Evolutionary conservation across 2,113 vertebrate species (phyloP).

Genomic region (Pyrgilauda ruficollis): DNA sequence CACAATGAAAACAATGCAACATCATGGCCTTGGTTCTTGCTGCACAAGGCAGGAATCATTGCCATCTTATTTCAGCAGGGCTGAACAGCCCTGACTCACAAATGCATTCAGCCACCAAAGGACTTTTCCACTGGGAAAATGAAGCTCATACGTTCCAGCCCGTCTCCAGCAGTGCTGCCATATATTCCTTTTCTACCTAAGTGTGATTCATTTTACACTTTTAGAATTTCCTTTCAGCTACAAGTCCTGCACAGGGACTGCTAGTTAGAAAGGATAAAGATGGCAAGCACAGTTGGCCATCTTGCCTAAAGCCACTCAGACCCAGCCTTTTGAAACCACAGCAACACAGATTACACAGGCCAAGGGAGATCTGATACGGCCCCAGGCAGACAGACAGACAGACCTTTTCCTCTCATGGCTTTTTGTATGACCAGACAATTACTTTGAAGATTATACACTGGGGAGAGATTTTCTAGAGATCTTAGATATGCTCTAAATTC

Average conservation of each 20-base stretch:
- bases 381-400: background rate
- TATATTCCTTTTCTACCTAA: background rate
- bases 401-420: background rate
- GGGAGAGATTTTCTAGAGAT: background rate
- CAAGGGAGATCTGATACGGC: background rate
- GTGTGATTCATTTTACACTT: background rate
- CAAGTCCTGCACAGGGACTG: background rate
- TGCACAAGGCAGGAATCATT: background rate
- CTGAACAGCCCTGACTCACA: background rate
- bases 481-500: background rate
- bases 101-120: background rate
- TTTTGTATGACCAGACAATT: background rate
- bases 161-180: accelerated
- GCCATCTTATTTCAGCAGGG: background rate
- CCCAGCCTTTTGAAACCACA: background rate
- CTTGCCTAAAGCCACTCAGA: background rate
- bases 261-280: background rate
- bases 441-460: background rate
- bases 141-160: background rate
- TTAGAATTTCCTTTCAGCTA: background rate
- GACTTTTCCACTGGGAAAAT: background rate
- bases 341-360: background rate
- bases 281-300: background rate
- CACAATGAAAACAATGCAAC: background rate
- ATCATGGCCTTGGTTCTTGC: accelerated